Conservation (phyloP, 2,113 vertebrate species). For the Synodontis membranacea region DNA sequence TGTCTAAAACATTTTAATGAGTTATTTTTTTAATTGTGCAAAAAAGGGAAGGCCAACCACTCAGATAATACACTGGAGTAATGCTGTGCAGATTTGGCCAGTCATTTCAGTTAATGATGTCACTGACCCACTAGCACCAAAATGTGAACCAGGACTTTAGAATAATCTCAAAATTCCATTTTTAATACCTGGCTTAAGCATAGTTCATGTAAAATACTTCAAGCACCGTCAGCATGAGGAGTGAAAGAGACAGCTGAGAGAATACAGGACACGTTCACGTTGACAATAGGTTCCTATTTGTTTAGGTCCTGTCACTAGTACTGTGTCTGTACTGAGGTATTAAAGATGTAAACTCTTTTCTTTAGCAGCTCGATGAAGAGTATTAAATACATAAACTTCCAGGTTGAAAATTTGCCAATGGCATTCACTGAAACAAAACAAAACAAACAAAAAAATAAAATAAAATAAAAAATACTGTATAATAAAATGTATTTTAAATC, state of each 20-base stretch:
- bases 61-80: not conserved
- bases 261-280: not conserved
- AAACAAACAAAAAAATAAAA: no score
- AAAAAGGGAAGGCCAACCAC: no score
- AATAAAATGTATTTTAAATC: not conserved
- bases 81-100: not conserved
- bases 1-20: no score
- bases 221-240: not conserved
- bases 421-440: no score
- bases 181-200: not conserved
- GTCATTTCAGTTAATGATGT: not conserved
- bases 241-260: not conserved
- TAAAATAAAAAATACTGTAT: no score
- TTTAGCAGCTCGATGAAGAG: not conserved
- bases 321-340: not conserved
- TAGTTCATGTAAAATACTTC: not conserved
- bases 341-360: not conserved
- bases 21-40: no score
- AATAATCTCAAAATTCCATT: not conserved
- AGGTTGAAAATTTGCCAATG: no score
- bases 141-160: not conserved
- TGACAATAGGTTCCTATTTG: rapidly evolving
- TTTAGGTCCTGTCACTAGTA: not conserved
- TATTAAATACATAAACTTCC: not conserved
- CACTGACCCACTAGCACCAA: not conserved